Percentiles rank a stretch among this genome's conserved stretches.
phyloP scores from a whole-genome alignment of 2,797 vertebrate species.

The Myripristis murdjan region DNA sequence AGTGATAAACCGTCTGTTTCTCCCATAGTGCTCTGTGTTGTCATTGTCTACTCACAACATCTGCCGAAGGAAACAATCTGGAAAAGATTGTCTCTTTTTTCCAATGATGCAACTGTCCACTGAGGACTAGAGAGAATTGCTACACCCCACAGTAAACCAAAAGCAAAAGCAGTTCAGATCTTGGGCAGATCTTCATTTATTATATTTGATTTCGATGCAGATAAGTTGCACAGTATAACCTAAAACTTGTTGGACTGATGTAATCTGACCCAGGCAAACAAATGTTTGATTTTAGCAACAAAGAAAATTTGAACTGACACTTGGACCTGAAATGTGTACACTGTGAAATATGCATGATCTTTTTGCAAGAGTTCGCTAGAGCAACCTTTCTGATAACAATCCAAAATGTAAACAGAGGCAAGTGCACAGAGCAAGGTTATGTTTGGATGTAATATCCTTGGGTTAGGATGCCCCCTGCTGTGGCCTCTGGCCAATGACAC shows the following conservation, averaged over 20 bases:
- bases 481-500: constrained; percentile 21
- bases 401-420: not conserved
- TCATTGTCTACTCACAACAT: constrained; percentile 62
- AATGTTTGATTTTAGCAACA: not conserved
- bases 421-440: not conserved
- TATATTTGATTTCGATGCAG: constrained; percentile 2
- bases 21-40: constrained; percentile 47
- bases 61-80: constrained; percentile 73
- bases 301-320: not conserved
- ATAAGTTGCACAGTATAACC: not conserved
- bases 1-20: constrained; percentile 64
- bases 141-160: constrained; percentile 48
- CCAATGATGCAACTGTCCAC: constrained; percentile 72
- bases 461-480: constrained; percentile 83
- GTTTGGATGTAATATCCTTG: constrained; percentile 45
- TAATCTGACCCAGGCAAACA: not conserved
- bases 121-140: constrained; percentile 14
- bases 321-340: not conserved
- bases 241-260: not conserved
- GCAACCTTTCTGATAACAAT: not conserved
- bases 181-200: constrained; percentile 12
- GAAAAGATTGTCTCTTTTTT: constrained; percentile 78
- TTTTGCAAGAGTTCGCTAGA: not conserved
- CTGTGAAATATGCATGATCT: not conserved
- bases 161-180: constrained; percentile 11